Base-by-base conservation (phyloP, 35 echinoderm and acorn worm species). In the Heliocidaris tuberculata region DNA sequence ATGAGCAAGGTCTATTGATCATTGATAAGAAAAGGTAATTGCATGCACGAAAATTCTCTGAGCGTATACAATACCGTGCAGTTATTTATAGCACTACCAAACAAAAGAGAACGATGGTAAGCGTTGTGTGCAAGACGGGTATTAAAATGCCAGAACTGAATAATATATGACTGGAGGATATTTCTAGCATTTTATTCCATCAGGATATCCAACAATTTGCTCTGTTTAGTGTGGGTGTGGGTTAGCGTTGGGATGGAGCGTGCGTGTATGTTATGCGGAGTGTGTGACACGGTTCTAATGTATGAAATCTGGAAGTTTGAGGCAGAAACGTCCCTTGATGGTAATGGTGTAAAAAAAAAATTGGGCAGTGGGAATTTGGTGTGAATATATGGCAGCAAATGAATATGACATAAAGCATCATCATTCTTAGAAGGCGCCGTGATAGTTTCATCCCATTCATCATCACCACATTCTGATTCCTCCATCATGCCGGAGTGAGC, bases 131-230 rank as follows among this genome's bases (percentile, higher is more conserved):
- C 21, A 78, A 78, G 65, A 78, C 65, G 65, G 65, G 65, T 78
- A 78, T 78, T 78, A 78, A 78, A 78, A 78, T 78, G 65, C 65
- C 65, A 78, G 65, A 78, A 78, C 65, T 78, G 65, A 78, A 78
- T 78, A 78, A 78, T 78, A 78, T 27, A 78, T 78, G 59, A 24
- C 21, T 78, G 21, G 0, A 78, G 65, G 65, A 78, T 19, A 78
- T 78, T 27, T 78, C 65, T n/a, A 78, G 19, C 65, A 27, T 78
- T n/a, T 78, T 8, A 78, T 78, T 78, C 27, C 19, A 78, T n/a
- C 10, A n/a, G 65, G 65, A n/a, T 24, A 5, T 78, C 1, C 27
- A 78, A 8, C 65, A 8, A 24, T 27, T 78, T 78, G 65, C 65
- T 27, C 65, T 78, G 27, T 78, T 13, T 78, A 78, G 27, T 78